A percentile compares a stretch with the other conserved stretches of the same genome.
These are phyloP conservation scores for Steatornis caripensis DNA, from an alignment of 2,113 vertebrate species.

Conservation along the genomic window DNA sequence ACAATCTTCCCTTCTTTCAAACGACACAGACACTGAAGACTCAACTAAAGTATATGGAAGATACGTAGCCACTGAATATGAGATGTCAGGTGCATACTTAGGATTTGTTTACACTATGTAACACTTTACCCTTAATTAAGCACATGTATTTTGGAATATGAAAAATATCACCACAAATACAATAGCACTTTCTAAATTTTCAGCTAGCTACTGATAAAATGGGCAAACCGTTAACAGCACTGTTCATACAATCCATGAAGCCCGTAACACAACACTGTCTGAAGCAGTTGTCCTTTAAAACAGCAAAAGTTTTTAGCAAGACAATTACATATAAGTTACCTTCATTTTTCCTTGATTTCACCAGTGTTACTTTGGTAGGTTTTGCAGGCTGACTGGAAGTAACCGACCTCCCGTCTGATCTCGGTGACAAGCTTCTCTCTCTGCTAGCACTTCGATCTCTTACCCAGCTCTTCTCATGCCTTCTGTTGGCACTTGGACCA, in stretches of 20 bases:
- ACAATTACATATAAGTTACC: slow-evolving; percentile 68
- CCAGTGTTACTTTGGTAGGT: slow-evolving; percentile 94
- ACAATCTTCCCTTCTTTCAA: not conserved
- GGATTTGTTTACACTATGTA: not conserved
- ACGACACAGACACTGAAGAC: not conserved
- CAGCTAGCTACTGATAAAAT: not conserved
- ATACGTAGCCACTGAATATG: not conserved
- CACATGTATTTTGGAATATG: not conserved
- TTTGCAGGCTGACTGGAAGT: slow-evolving; percentile 88
- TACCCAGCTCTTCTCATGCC: slow-evolving; percentile 79
- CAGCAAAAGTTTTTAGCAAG: not conserved
- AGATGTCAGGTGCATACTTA: not conserved
- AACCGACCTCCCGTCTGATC: slow-evolving; percentile 88
- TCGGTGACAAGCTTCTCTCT: slow-evolving; percentile 90
- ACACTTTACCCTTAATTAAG: not conserved
- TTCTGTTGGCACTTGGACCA: slow-evolving; percentile 73
- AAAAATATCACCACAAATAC: not conserved
- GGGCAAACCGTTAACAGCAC: not conserved
- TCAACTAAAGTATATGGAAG: not conserved
- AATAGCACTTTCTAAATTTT: not conserved
- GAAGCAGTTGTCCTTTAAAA: not conserved
- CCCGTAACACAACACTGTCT: not conserved
- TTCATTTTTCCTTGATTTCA: slow-evolving; percentile 98
- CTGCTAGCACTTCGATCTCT: slow-evolving; percentile 89
- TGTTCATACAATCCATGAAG: not conserved